Evolutionary conservation across 2,113 vertebrate species (phyloP).

Genomic region (Macheiramphus alcinus): DNA sequence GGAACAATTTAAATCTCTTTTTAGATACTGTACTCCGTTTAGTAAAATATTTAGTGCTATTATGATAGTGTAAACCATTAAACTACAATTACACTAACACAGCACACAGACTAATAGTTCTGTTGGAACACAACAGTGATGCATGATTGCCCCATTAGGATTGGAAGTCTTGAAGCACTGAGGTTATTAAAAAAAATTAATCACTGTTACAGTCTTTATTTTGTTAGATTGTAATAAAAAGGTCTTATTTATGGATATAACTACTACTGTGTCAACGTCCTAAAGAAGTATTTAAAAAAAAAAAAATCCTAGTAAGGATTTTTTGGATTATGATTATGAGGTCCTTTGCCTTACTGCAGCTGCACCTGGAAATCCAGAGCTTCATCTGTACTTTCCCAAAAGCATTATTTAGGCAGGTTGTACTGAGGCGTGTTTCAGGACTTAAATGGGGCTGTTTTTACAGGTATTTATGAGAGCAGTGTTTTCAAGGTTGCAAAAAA

Average conservation of each 20-base stretch:
- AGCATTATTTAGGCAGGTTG: neutral
- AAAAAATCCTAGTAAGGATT: neutral
- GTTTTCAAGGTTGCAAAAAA: neutral
- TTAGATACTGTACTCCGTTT: constrained; percentile 57
- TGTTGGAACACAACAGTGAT: constrained; percentile 58
- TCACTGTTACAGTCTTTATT: constrained; percentile 61
- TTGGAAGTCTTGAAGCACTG: constrained; percentile 51
- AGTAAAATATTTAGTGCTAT: constrained; percentile 76
- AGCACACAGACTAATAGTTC: constrained; percentile 64
- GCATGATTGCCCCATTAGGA: constrained; percentile 70
- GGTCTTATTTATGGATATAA: constrained; percentile 32
- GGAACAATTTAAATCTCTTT: constrained; percentile 65
- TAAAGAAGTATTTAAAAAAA: neutral
- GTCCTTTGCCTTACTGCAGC: neutral
- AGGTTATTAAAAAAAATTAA: constrained; percentile 74
- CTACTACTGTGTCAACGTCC: constrained; percentile 7
- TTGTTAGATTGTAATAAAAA: constrained; percentile 64
- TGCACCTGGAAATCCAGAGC: neutral
- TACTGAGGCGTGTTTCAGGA: neutral
- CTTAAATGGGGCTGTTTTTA: neutral
- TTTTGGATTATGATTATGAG: neutral
- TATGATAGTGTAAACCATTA: constrained; percentile 67
- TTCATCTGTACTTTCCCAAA: neutral
- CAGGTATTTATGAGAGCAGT: neutral
- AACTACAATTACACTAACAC: constrained; percentile 64